Evolutionary conservation across 2,113 vertebrate genomes (phyloP).

Genomic region (Onychostruthus taczanowskii): DNA sequence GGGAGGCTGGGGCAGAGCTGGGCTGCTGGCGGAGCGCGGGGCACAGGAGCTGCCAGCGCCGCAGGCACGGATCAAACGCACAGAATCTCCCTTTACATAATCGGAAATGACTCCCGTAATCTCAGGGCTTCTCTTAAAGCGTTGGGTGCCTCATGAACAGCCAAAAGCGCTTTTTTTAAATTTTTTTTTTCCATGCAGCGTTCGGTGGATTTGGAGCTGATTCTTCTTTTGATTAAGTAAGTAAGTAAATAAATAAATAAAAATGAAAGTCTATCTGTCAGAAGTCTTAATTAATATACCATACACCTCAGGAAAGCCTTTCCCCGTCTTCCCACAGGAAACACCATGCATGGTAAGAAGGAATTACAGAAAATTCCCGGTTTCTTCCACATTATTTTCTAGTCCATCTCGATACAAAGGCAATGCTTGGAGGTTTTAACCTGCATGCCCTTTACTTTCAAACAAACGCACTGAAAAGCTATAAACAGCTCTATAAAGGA

Average conservation of each 20-base stretch:
- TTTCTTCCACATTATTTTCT: not conserved
- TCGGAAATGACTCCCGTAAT: conserved; percentile 37
- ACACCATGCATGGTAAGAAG: not conserved
- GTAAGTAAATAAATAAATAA: not conserved
- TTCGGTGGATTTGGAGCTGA: not conserved
- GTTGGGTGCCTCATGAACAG: not conserved
- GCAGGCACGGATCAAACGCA: conserved; percentile 21
- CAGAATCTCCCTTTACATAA: conserved; percentile 65
- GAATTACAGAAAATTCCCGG: not conserved
- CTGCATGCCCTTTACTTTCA: conserved; percentile 9
- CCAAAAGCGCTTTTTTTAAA: not conserved
- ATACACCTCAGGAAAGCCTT: not conserved
- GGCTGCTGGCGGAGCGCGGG: not conserved
- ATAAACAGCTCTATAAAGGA: conserved; percentile 9
- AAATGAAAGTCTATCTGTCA: not conserved
- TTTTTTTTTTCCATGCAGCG: not conserved
- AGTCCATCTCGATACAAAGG: not conserved
- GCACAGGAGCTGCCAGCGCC: conserved; percentile 7
- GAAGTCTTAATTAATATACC: not conserved
- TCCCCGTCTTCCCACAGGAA: not conserved
- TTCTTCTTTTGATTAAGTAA: not conserved
- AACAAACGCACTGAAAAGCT: not conserved
- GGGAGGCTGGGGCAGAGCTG: not conserved
- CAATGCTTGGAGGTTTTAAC: not conserved
- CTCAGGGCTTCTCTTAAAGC: not conserved